phyloP scores from a whole-genome alignment of 2,888 invertebrate genomes.

The Graphium colonna region DNA sequence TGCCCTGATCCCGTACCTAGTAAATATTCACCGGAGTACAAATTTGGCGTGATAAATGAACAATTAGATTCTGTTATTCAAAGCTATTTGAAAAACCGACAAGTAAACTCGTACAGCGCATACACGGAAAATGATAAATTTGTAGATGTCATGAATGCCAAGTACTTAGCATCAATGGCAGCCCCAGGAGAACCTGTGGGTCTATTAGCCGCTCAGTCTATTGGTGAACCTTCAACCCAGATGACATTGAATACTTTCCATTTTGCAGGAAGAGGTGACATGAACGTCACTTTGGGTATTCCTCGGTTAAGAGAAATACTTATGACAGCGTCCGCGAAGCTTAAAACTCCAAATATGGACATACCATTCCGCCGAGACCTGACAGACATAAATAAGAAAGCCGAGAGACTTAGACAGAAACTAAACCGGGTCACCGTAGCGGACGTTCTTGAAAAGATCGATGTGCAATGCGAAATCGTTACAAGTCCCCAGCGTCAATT shows the following conservation, averaged over 20 bases:
- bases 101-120: conserved; percentile 44
- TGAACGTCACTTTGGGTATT: conserved; percentile 99
- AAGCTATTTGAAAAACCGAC: conserved; percentile 75
- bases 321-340: conserved; percentile 95
- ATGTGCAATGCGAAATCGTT: conserved; percentile 81
- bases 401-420: conserved; percentile 85
- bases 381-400: conserved; percentile 70
- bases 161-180: conserved; percentile 87
- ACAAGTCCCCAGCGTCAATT: conserved; percentile 77
- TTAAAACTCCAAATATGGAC: conserved; percentile 98
- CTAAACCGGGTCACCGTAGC: conserved; percentile 89
- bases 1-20: conserved; percentile 89
- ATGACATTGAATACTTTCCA: conserved; percentile 99
- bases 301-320: conserved; percentile 97
- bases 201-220: conserved; percentile 96
- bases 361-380: conserved; percentile 86
- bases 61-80: conserved; percentile 84
- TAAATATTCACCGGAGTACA: conserved; percentile 84
- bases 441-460: conserved; percentile 87
- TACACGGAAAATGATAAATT: conserved; percentile 75
- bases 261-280: conserved; percentile 99
- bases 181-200: conserved; percentile 98
- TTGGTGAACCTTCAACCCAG: conserved; percentile 99
- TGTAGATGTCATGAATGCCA: conserved; percentile 85
- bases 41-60: conserved; percentile 93